Evolutionary conservation across 1,140 invertebrate genomes (phyloP).

Genomic region (Anadara kagoshimensis): DNA sequence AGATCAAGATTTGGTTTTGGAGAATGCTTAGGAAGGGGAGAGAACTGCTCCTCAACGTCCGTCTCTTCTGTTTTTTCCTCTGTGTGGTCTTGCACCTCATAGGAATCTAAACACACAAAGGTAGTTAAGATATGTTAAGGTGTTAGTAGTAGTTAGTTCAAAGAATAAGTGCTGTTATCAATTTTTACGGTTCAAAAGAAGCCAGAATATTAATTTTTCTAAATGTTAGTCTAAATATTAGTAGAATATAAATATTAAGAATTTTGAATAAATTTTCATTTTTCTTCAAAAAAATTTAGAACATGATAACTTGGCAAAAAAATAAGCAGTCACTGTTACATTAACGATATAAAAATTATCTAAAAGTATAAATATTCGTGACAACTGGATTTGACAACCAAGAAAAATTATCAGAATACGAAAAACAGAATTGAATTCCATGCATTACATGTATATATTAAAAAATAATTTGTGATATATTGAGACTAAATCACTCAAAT

Average conservation of each 20-base stretch:
- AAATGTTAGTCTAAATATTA: not conserved
- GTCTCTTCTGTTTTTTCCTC: constrained; percentile 64
- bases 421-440: no score
- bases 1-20: constrained; percentile 47
- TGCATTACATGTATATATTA: no score
- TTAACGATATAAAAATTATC: no score
- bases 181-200: constrained; percentile 2
- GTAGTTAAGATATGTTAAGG: constrained; percentile 31
- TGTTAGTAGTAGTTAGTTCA: constrained; percentile 31
- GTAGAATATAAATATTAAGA: not conserved
- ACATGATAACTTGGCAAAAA: no score
- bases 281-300: no score
- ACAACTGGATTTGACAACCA: no score
- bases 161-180: constrained; percentile 1
- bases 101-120: constrained; percentile 58
- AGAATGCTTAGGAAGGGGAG: constrained; percentile 50
- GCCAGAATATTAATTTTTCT: not conserved
- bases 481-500: no score
- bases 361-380: no score
- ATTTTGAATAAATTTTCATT: not conserved
- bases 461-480: no score
- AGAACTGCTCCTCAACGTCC: constrained; percentile 68
- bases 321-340: no score
- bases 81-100: constrained; percentile 54
- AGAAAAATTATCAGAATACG: no score